These are phyloP conservation scores for Chromobotia macracanthus DNA, from an alignment of 2,797 vertebrate genomes.

Conservation along the genomic window DNA sequence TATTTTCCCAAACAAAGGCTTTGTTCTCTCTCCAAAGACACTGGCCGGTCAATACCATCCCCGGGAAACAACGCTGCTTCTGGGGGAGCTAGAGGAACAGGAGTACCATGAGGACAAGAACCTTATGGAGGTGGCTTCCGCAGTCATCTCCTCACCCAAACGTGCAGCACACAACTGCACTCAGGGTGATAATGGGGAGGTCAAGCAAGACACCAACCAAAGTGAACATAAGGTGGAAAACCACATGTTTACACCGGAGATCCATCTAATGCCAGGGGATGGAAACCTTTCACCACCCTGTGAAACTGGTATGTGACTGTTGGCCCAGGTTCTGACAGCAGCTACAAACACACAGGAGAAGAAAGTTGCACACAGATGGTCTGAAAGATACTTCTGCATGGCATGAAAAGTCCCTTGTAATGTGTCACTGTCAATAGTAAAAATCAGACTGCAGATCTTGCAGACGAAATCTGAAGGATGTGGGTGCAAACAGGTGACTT, in stretches of 20 bases:
- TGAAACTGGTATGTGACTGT: conserved; percentile 98
- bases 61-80: conserved; percentile 59
- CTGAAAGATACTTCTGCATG: conserved; percentile 97
- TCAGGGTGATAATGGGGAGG: conserved; percentile 80
- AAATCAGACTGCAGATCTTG: conserved; percentile 81
- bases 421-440: conserved; percentile 85
- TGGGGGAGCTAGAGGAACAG: conserved; percentile 70
- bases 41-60: conserved; percentile 75
- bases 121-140: conserved; percentile 78
- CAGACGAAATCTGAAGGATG: conserved; percentile 68
- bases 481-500: conserved; percentile 74
- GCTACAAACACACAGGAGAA: conserved; percentile 61
- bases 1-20: conserved; percentile 74
- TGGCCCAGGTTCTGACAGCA: conserved; percentile 65
- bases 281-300: conserved; percentile 88
- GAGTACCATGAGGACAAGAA: conserved; percentile 74
- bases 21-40: conserved; percentile 80
- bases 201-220: conserved; percentile 85
- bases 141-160: conserved; percentile 81
- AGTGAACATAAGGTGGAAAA: conserved; percentile 95
- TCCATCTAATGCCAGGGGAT: conserved; percentile 90
- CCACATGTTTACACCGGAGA: conserved; percentile 95
- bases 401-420: conserved; percentile 96
- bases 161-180: conserved; percentile 88
- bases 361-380: conserved; percentile 77